Conservation (phyloP, 2,888 invertebrate genomes). For the Silvanus unidentatus region DNA sequence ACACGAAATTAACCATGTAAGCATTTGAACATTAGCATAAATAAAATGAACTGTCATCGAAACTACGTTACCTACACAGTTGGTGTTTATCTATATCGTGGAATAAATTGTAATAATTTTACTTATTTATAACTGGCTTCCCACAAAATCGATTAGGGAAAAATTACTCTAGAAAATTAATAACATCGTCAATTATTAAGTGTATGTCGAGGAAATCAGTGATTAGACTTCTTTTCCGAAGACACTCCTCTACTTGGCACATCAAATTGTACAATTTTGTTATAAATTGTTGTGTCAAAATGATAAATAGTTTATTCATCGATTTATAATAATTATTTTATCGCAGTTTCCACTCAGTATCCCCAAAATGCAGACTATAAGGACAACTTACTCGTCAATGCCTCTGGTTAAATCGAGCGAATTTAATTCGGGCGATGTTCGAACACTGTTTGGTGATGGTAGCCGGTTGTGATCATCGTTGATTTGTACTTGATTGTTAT, state of each 20-base stretch:
- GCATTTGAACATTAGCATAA: slow-evolving; percentile 23
- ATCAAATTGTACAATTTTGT: too few species aligned
- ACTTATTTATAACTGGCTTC: neutral
- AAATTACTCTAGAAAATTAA: too few species aligned
- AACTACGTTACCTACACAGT: slow-evolving; percentile 7
- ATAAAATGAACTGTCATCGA: slow-evolving; percentile 7
- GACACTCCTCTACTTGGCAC: too few species aligned
- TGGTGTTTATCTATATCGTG: slow-evolving; percentile 11
- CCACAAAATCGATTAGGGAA: too few species aligned
- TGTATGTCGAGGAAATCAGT: too few species aligned
- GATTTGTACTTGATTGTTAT: neutral
- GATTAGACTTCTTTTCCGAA: too few species aligned
- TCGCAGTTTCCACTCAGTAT: neutral
- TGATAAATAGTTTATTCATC: neutral
- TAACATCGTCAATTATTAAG: too few species aligned
- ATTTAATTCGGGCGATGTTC: slow-evolving; percentile 26
- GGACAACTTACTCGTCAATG: slow-evolving; percentile 37
- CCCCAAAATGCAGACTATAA: slow-evolving; percentile 1
- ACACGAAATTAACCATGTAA: slow-evolving; percentile 25
- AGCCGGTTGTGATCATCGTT: neutral
- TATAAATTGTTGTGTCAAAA: too few species aligned
- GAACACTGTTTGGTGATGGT: neutral
- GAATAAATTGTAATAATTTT: slow-evolving; percentile 10
- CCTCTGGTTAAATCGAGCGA: slow-evolving; percentile 32
- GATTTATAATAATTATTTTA: slow-evolving; percentile 1